Percentiles rank a stretch among this genome's conserved stretches.
Evolutionary conservation across 2,113 vertebrate genomes (phyloP).

Genomic region (Phodopus roborovskii): DNA sequence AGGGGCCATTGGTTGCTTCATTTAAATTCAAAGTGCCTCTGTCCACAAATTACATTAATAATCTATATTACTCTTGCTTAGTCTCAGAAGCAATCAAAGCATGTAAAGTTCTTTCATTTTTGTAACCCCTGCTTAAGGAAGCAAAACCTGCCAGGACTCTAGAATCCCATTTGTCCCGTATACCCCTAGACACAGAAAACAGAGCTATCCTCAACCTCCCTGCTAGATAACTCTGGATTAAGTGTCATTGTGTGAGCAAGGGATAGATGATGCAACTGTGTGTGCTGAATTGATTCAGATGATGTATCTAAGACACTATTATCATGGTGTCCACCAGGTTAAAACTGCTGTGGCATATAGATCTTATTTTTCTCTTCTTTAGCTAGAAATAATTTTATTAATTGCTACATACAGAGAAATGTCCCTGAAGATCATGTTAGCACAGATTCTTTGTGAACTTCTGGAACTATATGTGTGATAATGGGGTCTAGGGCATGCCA

Average conservation of each 20-base stretch:
- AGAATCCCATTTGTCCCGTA: neutral
- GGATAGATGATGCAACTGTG: neutral
- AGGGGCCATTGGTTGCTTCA: constrained; percentile 62
- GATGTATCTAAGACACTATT: neutral
- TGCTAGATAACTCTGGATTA: neutral
- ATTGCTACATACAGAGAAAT: neutral
- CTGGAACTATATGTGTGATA: neutral
- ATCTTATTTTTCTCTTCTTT: neutral
- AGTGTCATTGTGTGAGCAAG: neutral
- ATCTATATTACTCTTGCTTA: constrained; percentile 62
- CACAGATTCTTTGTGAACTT: constrained; percentile 32
- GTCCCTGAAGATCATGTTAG: neutral
- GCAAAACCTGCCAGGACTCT: neutral
- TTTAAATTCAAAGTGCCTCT: constrained; percentile 73
- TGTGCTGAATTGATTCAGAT: neutral
- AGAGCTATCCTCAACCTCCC: neutral
- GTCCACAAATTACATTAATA: constrained; percentile 69
- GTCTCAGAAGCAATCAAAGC: constrained; percentile 34
- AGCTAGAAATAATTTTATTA: neutral
- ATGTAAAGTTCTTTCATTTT: constrained; percentile 48
- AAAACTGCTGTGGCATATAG: neutral
- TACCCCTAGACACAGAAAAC: neutral
- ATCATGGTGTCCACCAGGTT: neutral
- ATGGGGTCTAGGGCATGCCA: neutral
- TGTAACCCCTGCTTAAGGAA: neutral